These are phyloP conservation scores for Trichogramma evanescens DNA, from an alignment of 2,888 invertebrate genomes.

Conservation along the genomic window DNA sequence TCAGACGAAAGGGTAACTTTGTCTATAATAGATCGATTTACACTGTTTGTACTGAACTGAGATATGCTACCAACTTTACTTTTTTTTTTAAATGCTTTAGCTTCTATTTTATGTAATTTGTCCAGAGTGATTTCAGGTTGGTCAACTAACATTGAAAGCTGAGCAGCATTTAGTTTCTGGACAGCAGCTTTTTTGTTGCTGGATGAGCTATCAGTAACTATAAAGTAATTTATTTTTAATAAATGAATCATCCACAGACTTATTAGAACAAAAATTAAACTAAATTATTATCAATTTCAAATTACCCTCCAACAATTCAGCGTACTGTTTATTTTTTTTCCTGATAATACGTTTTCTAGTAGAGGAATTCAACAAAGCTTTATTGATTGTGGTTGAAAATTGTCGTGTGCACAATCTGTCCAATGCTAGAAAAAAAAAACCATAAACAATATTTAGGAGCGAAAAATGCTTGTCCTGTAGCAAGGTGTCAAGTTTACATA, in stretches of 20 bases:
- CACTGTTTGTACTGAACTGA: neutral
- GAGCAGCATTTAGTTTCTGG: conserved; percentile 59
- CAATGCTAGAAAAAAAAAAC: too few species aligned
- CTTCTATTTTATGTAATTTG: conserved; percentile 35
- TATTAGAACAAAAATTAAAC: neutral
- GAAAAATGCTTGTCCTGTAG: too few species aligned
- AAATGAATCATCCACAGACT: conserved; percentile 1
- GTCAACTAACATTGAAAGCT: conserved; percentile 60
- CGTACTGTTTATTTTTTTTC: conserved; percentile 55
- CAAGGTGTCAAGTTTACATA: too few species aligned
- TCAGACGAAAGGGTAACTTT: neutral
- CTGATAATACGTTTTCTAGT: conserved; percentile 21
- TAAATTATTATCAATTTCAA: neutral
- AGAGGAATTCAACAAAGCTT: neutral
- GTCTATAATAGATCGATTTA: neutral
- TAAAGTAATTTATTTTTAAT: conserved; percentile 21
- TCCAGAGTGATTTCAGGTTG: conserved; percentile 53
- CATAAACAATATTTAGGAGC: too few species aligned
- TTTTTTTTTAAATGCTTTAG: neutral
- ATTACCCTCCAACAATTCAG: conserved; percentile 63
- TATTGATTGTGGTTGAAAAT: neutral
- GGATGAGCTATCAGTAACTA: conserved; percentile 60
- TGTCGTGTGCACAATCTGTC: too few species aligned
- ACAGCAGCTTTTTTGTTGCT: conserved; percentile 63
- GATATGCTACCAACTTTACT: neutral